Conservation (phyloP, 2,797 vertebrate genomes). For the Fistularia commersonii region DNA sequence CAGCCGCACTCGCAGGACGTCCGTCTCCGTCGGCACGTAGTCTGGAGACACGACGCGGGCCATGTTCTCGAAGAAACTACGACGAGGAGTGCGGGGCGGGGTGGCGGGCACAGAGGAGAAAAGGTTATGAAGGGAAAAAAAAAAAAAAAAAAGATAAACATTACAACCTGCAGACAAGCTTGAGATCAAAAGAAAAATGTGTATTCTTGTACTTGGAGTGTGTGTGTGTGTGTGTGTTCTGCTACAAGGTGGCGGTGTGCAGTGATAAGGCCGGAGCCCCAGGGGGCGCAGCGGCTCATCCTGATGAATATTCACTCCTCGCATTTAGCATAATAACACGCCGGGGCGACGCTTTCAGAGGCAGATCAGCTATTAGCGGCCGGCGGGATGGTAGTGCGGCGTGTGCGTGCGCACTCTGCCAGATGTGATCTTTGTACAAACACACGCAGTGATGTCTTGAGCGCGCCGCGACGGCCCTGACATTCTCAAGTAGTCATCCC, state of each 20-base stretch:
- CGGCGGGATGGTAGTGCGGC: neutral
- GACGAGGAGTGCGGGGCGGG: too few relatives aligned
- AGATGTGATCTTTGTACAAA: slow-evolving; percentile 22
- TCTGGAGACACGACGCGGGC: slow-evolving; percentile 64
- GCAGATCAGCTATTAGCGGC: slow-evolving; percentile 40
- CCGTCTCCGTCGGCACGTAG: slow-evolving; percentile 75
- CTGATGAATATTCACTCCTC: slow-evolving; percentile 63
- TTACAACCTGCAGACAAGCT: slow-evolving; percentile 39
- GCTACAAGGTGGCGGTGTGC: slow-evolving; percentile 9
- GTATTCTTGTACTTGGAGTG: neutral
- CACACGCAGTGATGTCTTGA: slow-evolving; percentile 14
- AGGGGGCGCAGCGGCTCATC: slow-evolving; percentile 33
- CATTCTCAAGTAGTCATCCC: slow-evolving; percentile 62
- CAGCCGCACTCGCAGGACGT: slow-evolving; percentile 75
- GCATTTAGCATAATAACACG: slow-evolving; percentile 57
- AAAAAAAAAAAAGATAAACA: neutral
- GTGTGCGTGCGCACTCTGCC: slow-evolving; percentile 8
- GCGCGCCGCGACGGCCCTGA: slow-evolving; percentile 47
- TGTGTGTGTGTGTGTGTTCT: slow-evolving; percentile 6
- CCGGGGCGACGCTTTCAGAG: slow-evolving; percentile 49
- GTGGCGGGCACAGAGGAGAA: neutral
- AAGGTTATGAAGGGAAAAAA: slow-evolving; percentile 3
- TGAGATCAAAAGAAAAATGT: slow-evolving; percentile 53
- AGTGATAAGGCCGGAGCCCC: slow-evolving; percentile 56
- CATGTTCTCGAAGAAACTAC: slow-evolving; percentile 79